Evolutionary conservation across 1,140 invertebrate genomes (phyloP).

Genomic region (Leptoteleia sp.): DNA sequence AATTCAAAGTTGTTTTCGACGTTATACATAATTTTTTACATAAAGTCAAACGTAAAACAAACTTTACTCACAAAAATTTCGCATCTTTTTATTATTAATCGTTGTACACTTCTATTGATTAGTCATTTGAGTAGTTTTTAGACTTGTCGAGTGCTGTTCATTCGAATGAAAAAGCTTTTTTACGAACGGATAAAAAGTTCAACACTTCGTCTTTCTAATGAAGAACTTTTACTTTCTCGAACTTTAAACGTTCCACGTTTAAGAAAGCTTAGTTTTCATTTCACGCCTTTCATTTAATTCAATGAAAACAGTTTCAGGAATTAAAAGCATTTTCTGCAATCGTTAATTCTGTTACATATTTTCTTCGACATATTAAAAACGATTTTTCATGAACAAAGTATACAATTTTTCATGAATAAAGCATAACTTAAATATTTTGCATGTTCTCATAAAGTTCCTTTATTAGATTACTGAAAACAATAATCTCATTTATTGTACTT

Average conservation of each 20-base stretch:
- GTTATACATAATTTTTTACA: constrained; percentile 78
- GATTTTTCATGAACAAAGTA: too few relatives aligned
- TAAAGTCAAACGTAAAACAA: constrained; percentile 70
- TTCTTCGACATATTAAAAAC: too few relatives aligned
- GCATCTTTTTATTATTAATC: constrained; percentile 51
- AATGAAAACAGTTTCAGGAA: constrained; percentile 11
- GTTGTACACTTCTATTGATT: constrained; percentile 53
- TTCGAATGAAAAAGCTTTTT: constrained; percentile 35
- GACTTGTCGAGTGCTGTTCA: constrained; percentile 7
- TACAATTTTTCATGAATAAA: too few relatives aligned
- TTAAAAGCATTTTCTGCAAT: constrained; percentile 4
- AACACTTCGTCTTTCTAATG: constrained; percentile 1
- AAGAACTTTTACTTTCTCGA: constrained; percentile 37
- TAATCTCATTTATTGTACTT: background rate
- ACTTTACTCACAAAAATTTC: constrained; percentile 52
- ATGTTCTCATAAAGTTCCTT: too few relatives aligned
- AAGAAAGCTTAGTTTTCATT: constrained; percentile 14
- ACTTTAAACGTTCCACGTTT: constrained; percentile 37
- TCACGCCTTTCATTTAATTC: constrained; percentile 29
- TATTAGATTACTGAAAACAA: constrained; percentile 7
- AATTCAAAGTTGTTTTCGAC: constrained; percentile 61
- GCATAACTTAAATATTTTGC: too few relatives aligned
- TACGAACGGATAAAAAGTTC: constrained; percentile 21
- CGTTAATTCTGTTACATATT: too few relatives aligned
- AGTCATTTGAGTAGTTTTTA: constrained; percentile 38